Conservation (phyloP, 2,113 vertebrate species). For the Hippocampus barbouri region DNA sequence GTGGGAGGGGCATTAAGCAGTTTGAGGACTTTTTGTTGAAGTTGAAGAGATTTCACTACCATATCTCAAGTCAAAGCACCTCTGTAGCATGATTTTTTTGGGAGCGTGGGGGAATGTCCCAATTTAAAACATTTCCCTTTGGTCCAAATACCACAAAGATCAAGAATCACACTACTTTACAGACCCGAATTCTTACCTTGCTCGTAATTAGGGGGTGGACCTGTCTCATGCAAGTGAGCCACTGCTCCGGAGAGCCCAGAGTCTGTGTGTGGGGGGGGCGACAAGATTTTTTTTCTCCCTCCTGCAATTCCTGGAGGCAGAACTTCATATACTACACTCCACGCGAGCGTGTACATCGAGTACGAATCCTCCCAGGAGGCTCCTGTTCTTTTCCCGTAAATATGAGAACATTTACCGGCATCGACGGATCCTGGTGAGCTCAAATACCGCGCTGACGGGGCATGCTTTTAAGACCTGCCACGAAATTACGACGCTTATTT, state of each 20-base stretch:
- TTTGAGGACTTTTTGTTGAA: too few relatives aligned
- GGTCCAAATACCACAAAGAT: neutral
- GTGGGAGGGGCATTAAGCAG: too few relatives aligned
- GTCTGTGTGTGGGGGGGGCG: neutral
- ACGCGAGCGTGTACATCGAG: slow-evolving; percentile 22
- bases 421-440: slow-evolving; percentile 32
- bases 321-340: neutral
- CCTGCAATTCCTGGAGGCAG: neutral
- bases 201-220: neutral
- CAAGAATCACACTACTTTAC: neutral
- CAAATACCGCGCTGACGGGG: neutral
- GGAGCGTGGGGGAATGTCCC: too few relatives aligned
- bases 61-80: too few relatives aligned
- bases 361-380: slow-evolving; percentile 37
- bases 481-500: slow-evolving; percentile 61
- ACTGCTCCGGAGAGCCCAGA: neutral
- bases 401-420: slow-evolving; percentile 43
- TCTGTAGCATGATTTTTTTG: too few relatives aligned
- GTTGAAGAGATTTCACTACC: too few relatives aligned
- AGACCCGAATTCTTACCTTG: neutral
- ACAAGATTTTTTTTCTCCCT: too few relatives aligned
- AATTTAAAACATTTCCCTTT: neutral
- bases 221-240: neutral
- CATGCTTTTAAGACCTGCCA: slow-evolving; percentile 43
- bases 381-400: neutral